Conservation (phyloP, 2,888 invertebrate species). For the Rambutsinella grinnellia region DNA sequence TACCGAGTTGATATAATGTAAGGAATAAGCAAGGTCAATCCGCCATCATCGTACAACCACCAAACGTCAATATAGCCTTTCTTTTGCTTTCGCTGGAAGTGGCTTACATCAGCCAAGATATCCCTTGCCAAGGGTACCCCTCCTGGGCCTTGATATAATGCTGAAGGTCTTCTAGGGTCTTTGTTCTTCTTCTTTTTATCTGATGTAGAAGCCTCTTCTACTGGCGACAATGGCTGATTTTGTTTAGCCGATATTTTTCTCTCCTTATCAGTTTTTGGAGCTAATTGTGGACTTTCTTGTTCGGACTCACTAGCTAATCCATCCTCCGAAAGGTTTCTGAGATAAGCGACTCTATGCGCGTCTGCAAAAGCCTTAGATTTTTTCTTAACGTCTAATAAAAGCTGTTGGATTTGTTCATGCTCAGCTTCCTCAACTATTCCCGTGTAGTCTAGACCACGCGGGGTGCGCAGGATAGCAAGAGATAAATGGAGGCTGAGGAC, state of each 20-base stretch:
- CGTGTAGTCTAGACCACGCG: conserved; percentile 85
- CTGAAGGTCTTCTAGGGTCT: conserved; percentile 49
- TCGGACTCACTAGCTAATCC: conserved; percentile 71
- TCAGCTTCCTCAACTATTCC: conserved; percentile 69
- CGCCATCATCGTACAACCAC: conserved; percentile 77
- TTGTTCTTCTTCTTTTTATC: conserved; percentile 41
- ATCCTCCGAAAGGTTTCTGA: conserved; percentile 75
- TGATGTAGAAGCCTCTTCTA: background rate
- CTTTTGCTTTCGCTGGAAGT: too few species aligned
- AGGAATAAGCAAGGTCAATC: conserved; percentile 84
- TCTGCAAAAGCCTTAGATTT: conserved; percentile 68
- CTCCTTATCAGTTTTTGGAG: conserved; percentile 66
- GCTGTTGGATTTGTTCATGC: conserved; percentile 60
- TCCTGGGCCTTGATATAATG: conserved; percentile 70
- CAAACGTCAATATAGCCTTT: conserved; percentile 73
- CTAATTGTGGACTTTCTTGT: conserved; percentile 67
- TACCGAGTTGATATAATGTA: conserved; percentile 86
- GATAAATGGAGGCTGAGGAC: conserved; percentile 95
- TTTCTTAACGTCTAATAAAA: conserved; percentile 59
- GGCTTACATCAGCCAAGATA: conserved; percentile 68
- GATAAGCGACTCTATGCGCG: too few species aligned
- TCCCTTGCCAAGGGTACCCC: conserved; percentile 73
- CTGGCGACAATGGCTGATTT: conserved; percentile 70
- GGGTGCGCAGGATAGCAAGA: conserved; percentile 88
- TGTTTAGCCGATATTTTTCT: conserved; percentile 72